Evolutionary conservation across 2,797 vertebrate species (phyloP), one percentile per base, ranked within the genome.

Genomic region (Propithecus perrieri): DNA sequence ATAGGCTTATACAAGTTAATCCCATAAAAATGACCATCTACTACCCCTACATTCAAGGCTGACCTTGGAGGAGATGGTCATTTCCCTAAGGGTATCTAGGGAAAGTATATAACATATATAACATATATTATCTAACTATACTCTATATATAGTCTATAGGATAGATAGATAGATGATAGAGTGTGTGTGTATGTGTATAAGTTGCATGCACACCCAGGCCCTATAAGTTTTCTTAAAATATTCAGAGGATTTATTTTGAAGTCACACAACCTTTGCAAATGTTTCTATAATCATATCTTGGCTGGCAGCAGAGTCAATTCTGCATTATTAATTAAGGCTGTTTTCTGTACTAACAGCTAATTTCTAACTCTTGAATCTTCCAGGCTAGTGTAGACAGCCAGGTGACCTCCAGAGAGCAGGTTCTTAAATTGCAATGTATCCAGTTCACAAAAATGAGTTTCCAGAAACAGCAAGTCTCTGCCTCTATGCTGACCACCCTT

Each of bases 271-370:
- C 63, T 92, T 94, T 74, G 43, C 14, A 80, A 86, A 85, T 85
- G 13, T 92, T 95, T 88, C 84, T 43, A 48, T 57, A 74, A 50
- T 55, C 38, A 11, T 69, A 57, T 35, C 53, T 95, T 91, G 41
- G 28, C 80, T 83, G 55, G 28, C 13, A 59, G 10, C 30, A 86
- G 30, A 61, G 7, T 67, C 74, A 67, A 67, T 46, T 83, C 65
- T 41, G 26, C 33, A 38, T 53, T 33, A 50, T 86, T 53, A 71
- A 90, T 75, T 69, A 96, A 87, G 20, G 41, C 6, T 55, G 2
- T 86, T 96, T 80, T 79, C 61, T 94, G 30, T 2, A 94, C 28
- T 89, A 93, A 81, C 11, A 79, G 17, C 24, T 95, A 33, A 72
- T 96, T 97, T 88, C 61, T 35, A 28, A 24, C 5, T 50, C 5